Base-by-base conservation (phyloP, 2,888 invertebrate species). In the Hirtodrosophila confusa region DNA sequence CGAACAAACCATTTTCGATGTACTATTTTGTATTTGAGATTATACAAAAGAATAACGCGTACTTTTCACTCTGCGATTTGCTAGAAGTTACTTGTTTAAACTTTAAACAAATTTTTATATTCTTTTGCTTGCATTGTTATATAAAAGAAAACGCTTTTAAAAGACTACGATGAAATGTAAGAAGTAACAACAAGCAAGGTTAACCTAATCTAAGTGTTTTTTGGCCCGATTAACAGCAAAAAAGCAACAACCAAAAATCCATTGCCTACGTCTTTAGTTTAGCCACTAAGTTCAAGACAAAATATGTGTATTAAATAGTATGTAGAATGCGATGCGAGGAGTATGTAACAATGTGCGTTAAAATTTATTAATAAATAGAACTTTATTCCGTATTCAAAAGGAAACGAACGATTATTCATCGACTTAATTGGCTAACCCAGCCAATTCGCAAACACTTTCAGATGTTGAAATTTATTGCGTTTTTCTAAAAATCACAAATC, bases 251-350 rank as follows among this genome's bases (percentile, higher is more conserved):
- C 51, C 47, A 67, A 63, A 75, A 64, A 77, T 74, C 61, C 58
- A 78, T 75, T 77, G 87, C 79, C 78, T 87, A 71, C 39, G 67
- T 78, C 69, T 82, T 85, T 85, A 85, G 82, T 85, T 86, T 78
- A 83, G 85, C 69, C 33, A 66, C 65, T 86, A 82, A 86, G 86
- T 86, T 82, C 86, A 80, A 84, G 85, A 82, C 74, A 80, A 80
- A 73, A 62, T 69, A 80, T 73, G 78, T 86, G 82, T 84, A 86
- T 86, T 83, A 86, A 83, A 76, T 83, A 86, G 82, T 85, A 56
- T 85, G 76, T 83, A 83, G 86, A 72, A 55, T 37, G 66, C 69
- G 51, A 56, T 37, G 45, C 51, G 61, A 54, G 55, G 82, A 80
- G 78, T 86, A 67, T 85, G 83, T 79, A 79, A 78, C 69, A 80